Evolutionary conservation across 2,888 invertebrate species (phyloP).

Genomic region (Octonoba sinensis): DNA sequence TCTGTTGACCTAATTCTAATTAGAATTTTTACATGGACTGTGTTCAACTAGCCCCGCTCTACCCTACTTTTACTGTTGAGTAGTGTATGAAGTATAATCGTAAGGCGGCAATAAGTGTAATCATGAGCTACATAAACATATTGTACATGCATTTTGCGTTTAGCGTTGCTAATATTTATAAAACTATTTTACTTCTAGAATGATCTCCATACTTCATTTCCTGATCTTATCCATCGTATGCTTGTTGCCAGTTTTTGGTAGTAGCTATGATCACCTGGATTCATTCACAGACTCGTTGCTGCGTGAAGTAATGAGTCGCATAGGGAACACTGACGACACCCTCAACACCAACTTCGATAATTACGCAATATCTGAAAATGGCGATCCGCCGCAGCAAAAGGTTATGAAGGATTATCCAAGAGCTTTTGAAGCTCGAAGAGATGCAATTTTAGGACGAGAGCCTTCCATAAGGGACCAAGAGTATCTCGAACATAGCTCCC

Average conservation of each 20-base stretch:
- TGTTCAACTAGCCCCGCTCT: too few species aligned
- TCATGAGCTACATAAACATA: too few species aligned
- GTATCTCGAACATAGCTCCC: slow-evolving; percentile 84
- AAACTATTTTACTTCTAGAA: not conserved
- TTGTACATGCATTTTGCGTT: not conserved
- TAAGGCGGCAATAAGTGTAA: not conserved
- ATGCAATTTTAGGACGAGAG: slow-evolving; percentile 56
- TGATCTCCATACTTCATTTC: not conserved
- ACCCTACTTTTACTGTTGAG: too few species aligned
- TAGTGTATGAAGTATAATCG: not conserved
- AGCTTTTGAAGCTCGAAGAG: slow-evolving; percentile 46
- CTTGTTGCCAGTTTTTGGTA: slow-evolving; percentile 22
- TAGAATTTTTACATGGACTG: too few species aligned
- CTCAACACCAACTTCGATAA: slow-evolving; percentile 78
- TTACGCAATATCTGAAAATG: slow-evolving; percentile 68
- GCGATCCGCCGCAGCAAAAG: slow-evolving; percentile 68
- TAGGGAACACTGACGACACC: slow-evolving; percentile 82
- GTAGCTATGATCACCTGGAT: slow-evolving; percentile 42
- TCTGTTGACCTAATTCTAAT: too few species aligned
- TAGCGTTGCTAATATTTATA: not conserved
- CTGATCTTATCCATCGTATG: too few species aligned
- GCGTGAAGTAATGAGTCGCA: slow-evolving; percentile 82
- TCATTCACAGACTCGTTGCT: slow-evolving; percentile 79
- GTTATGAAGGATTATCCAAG: slow-evolving; percentile 16
- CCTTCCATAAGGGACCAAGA: slow-evolving; percentile 82